Evolutionary conservation across 1,140 invertebrate species (phyloP), one percentile per base, ranked within the genome.

Genomic region (Procambarus clarkii): DNA sequence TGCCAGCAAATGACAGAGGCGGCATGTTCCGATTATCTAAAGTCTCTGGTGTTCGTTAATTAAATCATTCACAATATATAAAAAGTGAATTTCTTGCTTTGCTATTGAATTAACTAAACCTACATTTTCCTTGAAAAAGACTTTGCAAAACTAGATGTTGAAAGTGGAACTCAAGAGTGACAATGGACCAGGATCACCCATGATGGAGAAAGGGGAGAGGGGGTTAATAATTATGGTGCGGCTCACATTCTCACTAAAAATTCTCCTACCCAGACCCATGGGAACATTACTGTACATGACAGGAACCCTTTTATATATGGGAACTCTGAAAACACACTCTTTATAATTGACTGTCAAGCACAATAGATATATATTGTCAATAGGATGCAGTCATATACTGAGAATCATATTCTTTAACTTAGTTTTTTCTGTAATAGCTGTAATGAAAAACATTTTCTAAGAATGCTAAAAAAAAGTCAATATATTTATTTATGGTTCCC

Each of bases 181-280:
- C 24, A 11, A 8, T 34, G 69, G 69, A 74, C 24, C 69, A 34
- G 69, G 69, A 8, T 74, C 69, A 74, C 24, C n/a, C 69, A 74
- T 74, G 8, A 74, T 74, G 8, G 34, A 34, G 34, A 34, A 34
- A 34, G 34, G 34, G 34, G 34, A 34, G 11, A 74, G 69, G 0
- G 69, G 69, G 69, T 5, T 24, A 74, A 34, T 74, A 74, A 9
- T 74, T 24, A 74, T 2, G 24, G 69, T 34, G 69, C 24, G n/a
- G 69, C 34, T 74, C 5, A 7, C n/a, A 18, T 5, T 74, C 69
- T 24, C 54, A 58, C 24, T 18, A n/a, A 81, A 13, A 15, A 54
- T 58, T 0, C 54, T 54, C n/a, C 79, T 54, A 81, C 79, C 48
- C n/a, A 81, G 54, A 81, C 79, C 79, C 79, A 81, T 81, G 79